Percentiles rank a stretch among this genome's conserved stretches.
Evolutionary conservation across 2,888 invertebrate genomes (phyloP).

Genomic region (Criorhina ranunculi): DNA sequence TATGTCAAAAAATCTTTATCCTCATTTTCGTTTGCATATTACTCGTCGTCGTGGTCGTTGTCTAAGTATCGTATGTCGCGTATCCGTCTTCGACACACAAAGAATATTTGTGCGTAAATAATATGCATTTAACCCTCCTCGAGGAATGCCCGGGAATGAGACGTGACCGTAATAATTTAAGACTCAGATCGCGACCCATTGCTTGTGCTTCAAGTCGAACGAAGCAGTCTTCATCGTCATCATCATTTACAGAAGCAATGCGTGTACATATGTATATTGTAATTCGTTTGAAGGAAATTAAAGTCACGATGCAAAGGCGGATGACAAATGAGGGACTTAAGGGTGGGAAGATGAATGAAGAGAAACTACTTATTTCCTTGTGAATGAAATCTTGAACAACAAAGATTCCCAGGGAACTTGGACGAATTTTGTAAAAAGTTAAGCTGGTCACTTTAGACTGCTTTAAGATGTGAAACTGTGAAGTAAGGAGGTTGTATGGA

Average conservation of each 20-base stretch:
- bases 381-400: constrained; percentile 9
- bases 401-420: background rate
- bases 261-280: constrained; percentile 31
- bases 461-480: too few relatives aligned
- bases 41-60: background rate
- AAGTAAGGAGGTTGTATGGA: too few relatives aligned
- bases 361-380: background rate
- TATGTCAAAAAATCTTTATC: constrained; percentile 47
- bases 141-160: constrained; percentile 49
- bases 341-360: background rate
- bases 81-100: constrained; percentile 53
- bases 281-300: constrained; percentile 41
- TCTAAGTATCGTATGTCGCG: background rate
- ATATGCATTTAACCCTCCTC: constrained; percentile 51
- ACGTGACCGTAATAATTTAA: constrained; percentile 65
- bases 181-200: constrained; percentile 15
- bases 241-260: constrained; percentile 11
- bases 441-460: too few relatives aligned
- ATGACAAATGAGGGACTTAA: constrained; percentile 34
- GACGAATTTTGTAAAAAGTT: background rate
- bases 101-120: constrained; percentile 69
- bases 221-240: background rate
- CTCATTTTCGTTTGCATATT: constrained; percentile 38
- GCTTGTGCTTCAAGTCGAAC: constrained; percentile 5
- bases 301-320: constrained; percentile 45